Conservation (phyloP, 2,113 vertebrate genomes). For the Ophthalmolycus amberensis region DNA sequence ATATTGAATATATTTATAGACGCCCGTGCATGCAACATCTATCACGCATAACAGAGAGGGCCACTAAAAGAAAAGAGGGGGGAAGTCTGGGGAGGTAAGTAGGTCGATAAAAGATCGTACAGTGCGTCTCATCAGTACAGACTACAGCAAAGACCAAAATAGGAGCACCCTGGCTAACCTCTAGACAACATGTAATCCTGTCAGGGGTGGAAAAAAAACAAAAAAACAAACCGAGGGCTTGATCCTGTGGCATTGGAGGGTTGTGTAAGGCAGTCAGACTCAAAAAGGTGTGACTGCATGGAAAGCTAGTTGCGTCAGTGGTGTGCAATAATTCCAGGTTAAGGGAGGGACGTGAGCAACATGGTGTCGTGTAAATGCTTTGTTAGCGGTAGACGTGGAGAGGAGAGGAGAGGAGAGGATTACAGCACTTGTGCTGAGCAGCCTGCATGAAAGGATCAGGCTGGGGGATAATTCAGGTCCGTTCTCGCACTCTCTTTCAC, state of each 20-base stretch:
- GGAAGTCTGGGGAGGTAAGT: slow-evolving; percentile 44
- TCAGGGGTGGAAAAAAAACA: slow-evolving; percentile 15
- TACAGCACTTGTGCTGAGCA: slow-evolving; percentile 76
- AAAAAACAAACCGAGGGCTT: slow-evolving; percentile 5
- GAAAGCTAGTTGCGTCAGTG: slow-evolving; percentile 68
- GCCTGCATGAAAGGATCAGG: slow-evolving; percentile 82
- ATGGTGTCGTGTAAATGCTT: slow-evolving; percentile 57
- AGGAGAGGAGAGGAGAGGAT: slow-evolving; percentile 71
- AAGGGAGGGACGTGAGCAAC: slow-evolving; percentile 58
- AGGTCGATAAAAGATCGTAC: slow-evolving; percentile 59
- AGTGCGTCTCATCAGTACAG: slow-evolving; percentile 25
- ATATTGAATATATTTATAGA: slow-evolving; percentile 74
- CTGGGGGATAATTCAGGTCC: slow-evolving; percentile 66
- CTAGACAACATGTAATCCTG: slow-evolving; percentile 49
- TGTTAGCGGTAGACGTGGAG: slow-evolving; percentile 58
- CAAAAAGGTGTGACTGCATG: slow-evolving; percentile 26
- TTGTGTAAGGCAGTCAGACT: slow-evolving; percentile 53
- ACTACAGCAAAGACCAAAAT: slow-evolving; percentile 44
- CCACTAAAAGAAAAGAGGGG: slow-evolving; percentile 27
- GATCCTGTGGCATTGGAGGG: slow-evolving; percentile 22
- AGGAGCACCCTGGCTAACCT: slow-evolving; percentile 41
- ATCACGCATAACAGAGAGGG: slow-evolving; percentile 43
- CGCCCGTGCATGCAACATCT: slow-evolving; percentile 34
- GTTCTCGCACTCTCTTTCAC: slow-evolving; percentile 47
- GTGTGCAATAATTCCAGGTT: slow-evolving; percentile 58